These are phyloP conservation scores for Bombus superbus DNA, from an alignment of 1,140 invertebrate species.

Conservation along the genomic window DNA sequence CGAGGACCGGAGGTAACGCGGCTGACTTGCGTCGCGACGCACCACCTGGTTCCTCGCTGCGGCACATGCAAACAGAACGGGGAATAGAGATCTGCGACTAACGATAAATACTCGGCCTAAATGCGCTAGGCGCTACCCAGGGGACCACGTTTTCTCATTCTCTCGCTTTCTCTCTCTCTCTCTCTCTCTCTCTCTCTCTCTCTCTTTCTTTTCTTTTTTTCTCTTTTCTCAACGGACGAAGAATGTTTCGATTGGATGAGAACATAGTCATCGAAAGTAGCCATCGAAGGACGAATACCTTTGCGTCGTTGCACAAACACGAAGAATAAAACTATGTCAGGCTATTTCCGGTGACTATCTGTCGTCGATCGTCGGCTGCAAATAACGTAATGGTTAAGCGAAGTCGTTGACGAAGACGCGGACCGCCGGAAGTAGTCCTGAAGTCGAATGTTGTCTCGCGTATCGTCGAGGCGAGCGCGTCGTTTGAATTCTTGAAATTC, in stretches of 20 bases:
- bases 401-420: not conserved
- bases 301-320: not conserved
- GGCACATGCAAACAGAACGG: slow-evolving; percentile 10
- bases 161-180: not conserved
- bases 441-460: not conserved
- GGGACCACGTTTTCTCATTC: slow-evolving; percentile 1
- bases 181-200: too few species aligned
- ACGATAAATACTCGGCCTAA: not conserved
- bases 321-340: too few species aligned
- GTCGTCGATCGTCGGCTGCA: slow-evolving; percentile 12
- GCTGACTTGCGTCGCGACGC: slow-evolving; percentile 4
- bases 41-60: not conserved
- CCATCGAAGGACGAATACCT: not conserved
- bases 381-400: slow-evolving; percentile 28
- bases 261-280: slow-evolving; percentile 40
- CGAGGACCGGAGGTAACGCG: not conserved
- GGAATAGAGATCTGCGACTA: slow-evolving; percentile 2
- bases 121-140: not conserved
- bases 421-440: slow-evolving; percentile 34
- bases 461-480: not conserved
- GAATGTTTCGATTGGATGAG: not conserved
- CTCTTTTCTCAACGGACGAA: slow-evolving; percentile 19
- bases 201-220: too few species aligned
- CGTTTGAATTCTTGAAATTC: not conserved
- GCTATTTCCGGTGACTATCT: slow-evolving; percentile 42